Base-by-base conservation (phyloP, 2,113 vertebrate genomes). In the Struthio camelus region DNA sequence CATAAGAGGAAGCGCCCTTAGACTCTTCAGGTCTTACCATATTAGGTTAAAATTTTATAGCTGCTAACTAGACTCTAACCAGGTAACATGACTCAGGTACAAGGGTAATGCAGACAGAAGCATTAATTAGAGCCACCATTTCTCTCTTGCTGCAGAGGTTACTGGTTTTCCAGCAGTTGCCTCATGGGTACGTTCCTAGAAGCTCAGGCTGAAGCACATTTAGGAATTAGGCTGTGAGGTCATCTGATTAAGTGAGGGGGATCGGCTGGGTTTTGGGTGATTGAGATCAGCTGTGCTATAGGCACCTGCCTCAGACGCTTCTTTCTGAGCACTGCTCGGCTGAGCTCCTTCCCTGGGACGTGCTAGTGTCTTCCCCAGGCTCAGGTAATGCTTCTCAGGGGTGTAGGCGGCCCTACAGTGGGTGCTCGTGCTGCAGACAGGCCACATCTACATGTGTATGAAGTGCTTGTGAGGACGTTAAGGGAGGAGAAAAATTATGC, bases 331-430 rank as follows among this genome's bases (percentile, higher is more conserved):
- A 0, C 1, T 7, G 5, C 0, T 14, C 22, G 25, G 30, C 1
- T 27, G 30, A 44, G 17, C 5, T 54, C 9, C 8, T 85, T 48
- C 5, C 5, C 0, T 7, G 1, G 65, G 24, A 2, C 40, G 22
- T 9, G 3, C 0, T 16, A 6, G 34, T 34, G 1, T 7, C 34
- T 0, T 7, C 0, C 30, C 19, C 1, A 11, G 3, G 69, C 17
- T 4, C 1, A 93, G 96, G 90, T 95, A 38, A 94, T 48, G 34
- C 3, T 48, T 40, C 19, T 36, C 4, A 13, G 56, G 56, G 56
- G 19, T 6, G 19, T 19, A 32, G 56, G 56, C 34, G 32, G 56
- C 56, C 17, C 6, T 42, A 0, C 11, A 0, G 34, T 0, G 14
- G 30, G 69, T 40, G 4, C 51, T 19, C 80, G 0, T 56, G 20